Conservation (phyloP, 2,888 invertebrate species). For the Agonopterix heracliana region DNA sequence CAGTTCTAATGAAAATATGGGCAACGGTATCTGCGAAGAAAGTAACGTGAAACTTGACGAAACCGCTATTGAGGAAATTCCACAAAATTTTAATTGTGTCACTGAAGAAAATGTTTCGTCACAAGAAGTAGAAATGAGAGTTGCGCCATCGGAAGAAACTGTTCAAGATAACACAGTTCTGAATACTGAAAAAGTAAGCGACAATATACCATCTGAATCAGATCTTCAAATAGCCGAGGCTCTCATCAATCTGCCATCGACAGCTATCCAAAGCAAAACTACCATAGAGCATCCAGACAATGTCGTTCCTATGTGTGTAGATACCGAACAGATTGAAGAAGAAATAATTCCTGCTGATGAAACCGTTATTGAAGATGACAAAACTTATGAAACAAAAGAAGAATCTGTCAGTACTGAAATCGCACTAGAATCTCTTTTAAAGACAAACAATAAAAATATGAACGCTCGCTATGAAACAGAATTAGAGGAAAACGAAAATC, state of each 20-base stretch:
- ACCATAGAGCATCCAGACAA: slow-evolving; percentile 23
- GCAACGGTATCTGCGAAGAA: slow-evolving; percentile 18
- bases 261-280: slow-evolving; percentile 49
- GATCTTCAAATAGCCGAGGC: slow-evolving; percentile 70
- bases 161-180: background rate
- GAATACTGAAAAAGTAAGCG: slow-evolving; percentile 7
- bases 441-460: slow-evolving; percentile 32
- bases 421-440: slow-evolving; percentile 14
- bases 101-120: slow-evolving; percentile 8
- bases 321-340: slow-evolving; percentile 1
- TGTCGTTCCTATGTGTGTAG: slow-evolving; percentile 1
- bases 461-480: slow-evolving; percentile 58
- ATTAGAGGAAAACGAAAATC: slow-evolving; percentile 65
- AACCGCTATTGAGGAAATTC: slow-evolving; percentile 4
- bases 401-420: slow-evolving; percentile 1
- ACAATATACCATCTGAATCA: slow-evolving; percentile 58
- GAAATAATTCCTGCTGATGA: slow-evolving; percentile 3
- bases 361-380: slow-evolving; percentile 1
- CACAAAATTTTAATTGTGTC: slow-evolving; percentile 2
- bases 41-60: slow-evolving; percentile 15
- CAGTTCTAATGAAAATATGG: slow-evolving; percentile 21
- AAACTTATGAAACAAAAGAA: slow-evolving; percentile 3
- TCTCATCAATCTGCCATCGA: slow-evolving; percentile 61
- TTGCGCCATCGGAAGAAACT: background rate
- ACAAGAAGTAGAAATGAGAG: background rate